Base-by-base conservation (phyloP, 2,113 vertebrate genomes). In the Cebidichthys violaceus region DNA sequence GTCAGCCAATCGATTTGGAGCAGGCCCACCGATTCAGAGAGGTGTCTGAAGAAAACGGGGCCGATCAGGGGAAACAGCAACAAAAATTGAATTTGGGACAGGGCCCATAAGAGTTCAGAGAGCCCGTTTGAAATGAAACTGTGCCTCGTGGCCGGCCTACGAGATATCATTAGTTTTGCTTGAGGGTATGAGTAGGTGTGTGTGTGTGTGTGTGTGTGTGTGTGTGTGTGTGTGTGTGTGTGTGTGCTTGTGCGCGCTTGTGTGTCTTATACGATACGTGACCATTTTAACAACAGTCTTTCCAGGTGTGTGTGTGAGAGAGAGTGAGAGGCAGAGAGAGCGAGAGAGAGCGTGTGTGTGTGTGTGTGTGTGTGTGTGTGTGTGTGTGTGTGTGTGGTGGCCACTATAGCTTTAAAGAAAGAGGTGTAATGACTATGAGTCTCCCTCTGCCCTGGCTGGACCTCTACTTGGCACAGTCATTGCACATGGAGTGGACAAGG, bases 1-100 rank as follows among this genome's bases (percentile, higher is more conserved):
- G 84, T 84, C 86, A 80, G 78, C 73, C 88, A 87, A 92, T 93
- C 67, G 84, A 91, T 91, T 87, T 90, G 80, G 78, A 83, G 85
- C 84, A 75, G 70, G 60, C 37, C 60, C 83, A 79, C 77, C 41
- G 55, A 77, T 69, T 84, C 87, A 68, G 54, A 84, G 61, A 70
- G 62, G 64, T 37, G 60, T 88, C 79, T 75, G 55, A 79, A 85
- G 85, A 86, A 89, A 74, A 59, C 27, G 29, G 11, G 29, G 67
- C 62, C 8, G 68, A 77, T 89, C 75, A 24, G 67, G 87, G 84
- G 62, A 80, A 83, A 82, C 29, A 18, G 62, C 60, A 43, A 74
- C 47, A 35, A 83, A 92, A 88, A 57, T 29, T 85, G 50, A 73
- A 87, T 90, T 92, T 92, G 86, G 84, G 76, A 88, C 55, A 52